These are phyloP conservation scores for Sylvia borin DNA, from an alignment of 2,797 vertebrate genomes.

Conservation along the genomic window DNA sequence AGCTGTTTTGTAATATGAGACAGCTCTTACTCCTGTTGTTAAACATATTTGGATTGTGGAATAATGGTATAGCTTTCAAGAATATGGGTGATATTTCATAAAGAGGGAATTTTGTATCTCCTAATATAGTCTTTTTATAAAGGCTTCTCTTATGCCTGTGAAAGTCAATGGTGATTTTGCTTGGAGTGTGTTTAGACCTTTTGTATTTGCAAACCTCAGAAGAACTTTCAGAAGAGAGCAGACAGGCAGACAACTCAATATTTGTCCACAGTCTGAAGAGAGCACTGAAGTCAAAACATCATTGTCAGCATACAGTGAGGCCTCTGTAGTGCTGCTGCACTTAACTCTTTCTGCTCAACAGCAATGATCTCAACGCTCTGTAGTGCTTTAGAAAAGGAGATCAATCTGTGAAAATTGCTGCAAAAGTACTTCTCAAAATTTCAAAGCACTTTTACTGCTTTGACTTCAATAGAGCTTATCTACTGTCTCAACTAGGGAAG, in stretches of 20 bases:
- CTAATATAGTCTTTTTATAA: not conserved
- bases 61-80: not conserved
- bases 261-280: constrained; percentile 24
- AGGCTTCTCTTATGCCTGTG: not conserved
- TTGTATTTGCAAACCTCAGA: constrained; percentile 29
- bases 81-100: not conserved
- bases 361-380: not conserved
- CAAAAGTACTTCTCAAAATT: constrained; percentile 34
- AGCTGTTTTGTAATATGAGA: not conserved
- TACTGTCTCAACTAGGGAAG: not conserved
- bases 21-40: not conserved
- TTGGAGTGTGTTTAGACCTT: not conserved
- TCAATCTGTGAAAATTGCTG: constrained; percentile 21
- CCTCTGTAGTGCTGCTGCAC: not conserved
- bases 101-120: rapidly evolving
- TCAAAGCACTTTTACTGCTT: not conserved
- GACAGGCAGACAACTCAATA: constrained; percentile 6
- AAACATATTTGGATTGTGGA: not conserved
- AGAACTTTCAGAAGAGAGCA: not conserved
- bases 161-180: not conserved
- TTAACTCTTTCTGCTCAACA: not conserved
- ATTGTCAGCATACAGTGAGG: not conserved
- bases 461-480: not conserved
- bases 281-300: constrained; percentile 18
- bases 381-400: constrained; percentile 13